Base-by-base conservation (phyloP, 2,888 invertebrate species). In the Caenorhabditis auriculariae region DNA sequence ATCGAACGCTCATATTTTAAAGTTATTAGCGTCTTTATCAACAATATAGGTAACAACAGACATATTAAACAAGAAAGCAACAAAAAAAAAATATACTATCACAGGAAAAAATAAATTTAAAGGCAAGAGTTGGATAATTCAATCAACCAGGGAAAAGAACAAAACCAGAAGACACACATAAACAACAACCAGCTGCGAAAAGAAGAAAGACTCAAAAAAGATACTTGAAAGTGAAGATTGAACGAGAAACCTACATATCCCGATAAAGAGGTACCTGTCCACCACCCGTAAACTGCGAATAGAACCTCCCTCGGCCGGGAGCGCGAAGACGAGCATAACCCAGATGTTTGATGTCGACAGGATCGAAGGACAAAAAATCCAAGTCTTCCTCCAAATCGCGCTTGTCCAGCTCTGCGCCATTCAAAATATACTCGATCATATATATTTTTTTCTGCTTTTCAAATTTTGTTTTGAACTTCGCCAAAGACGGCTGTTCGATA, bases 321-420 rank as follows among this genome's bases (percentile, higher is more conserved):
- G 62, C 43, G 0, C 58, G 48, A 12, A 62, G 47, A 35, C 32
- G 27, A n/a, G 35, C 41, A 41, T 47, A 62, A 21, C 58, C 62
- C n/a, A 58, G 32, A 23, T 51, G 28, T 42, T 51, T 32, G 12
- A 51, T 32, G 37, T 62, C 58, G 4, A 37, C 21, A n/a, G 51
- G 28, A 21, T 52, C 57, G 23, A 52, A 43, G 21, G 43, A 56
- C 23, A 54, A 4, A 15, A 57, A 57, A 27, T 57, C 56, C 7
- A 24, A 45, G 15, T 39, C 29, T 2, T 47, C 50, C 5, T 38
- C 27, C 7, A 29, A 26, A 38, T 61, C 49, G 26, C 27, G 29
- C 9, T 17, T 45, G 15, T 45, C 56, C 27, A 46, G 46, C 15
- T 49, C 37, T 3, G 43, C 19, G 23, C n/a, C n/a, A n/a, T n/a